Percentiles rank a stretch among this genome's conserved stretches.
These are phyloP conservation scores for Drosophila atroscutellata DNA, from an alignment of 2,888 invertebrate genomes.

Conservation along the genomic window DNA sequence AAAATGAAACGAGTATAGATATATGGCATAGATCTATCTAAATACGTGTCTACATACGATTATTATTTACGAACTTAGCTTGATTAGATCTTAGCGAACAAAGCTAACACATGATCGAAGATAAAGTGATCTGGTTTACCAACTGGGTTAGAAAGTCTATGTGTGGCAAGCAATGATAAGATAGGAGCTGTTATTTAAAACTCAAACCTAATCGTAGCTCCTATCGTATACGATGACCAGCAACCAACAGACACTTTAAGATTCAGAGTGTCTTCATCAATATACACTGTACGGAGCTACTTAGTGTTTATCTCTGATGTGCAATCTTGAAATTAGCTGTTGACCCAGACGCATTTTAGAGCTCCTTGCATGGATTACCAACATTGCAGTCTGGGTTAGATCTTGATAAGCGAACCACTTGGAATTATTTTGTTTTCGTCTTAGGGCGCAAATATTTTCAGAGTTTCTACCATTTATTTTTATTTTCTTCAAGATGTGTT, in stretches of 20 bases:
- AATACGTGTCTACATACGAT: constrained; percentile 5
- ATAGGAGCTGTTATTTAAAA: constrained; percentile 37
- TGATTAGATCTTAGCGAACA: constrained; percentile 22
- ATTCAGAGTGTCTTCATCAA: not conserved
- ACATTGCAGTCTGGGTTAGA: constrained; percentile 27
- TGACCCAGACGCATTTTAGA: constrained; percentile 2
- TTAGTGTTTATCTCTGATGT: constrained; percentile 54
- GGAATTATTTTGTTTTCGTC: constrained; percentile 46
- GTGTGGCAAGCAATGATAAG: constrained; percentile 23
- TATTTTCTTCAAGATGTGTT: constrained; percentile 42
- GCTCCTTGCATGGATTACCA: constrained; percentile 39
- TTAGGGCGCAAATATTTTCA: constrained; percentile 47
- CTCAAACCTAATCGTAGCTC: constrained; percentile 47
- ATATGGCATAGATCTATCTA: not conserved
- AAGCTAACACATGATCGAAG: constrained; percentile 57
- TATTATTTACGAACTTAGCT: not conserved
- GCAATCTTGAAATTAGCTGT: constrained; percentile 56
- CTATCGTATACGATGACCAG: constrained; percentile 27
- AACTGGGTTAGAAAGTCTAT: constrained; percentile 49
- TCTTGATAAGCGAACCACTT: constrained; percentile 34
- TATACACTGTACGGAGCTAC: constrained; percentile 13
- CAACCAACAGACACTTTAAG: not conserved
- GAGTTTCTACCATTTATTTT: constrained; percentile 19
- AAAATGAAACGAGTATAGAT: not conserved
- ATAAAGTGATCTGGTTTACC: constrained; percentile 60